Evolutionary conservation across 2,888 invertebrate species (phyloP).

Genomic region (Amorpha juglandis): DNA sequence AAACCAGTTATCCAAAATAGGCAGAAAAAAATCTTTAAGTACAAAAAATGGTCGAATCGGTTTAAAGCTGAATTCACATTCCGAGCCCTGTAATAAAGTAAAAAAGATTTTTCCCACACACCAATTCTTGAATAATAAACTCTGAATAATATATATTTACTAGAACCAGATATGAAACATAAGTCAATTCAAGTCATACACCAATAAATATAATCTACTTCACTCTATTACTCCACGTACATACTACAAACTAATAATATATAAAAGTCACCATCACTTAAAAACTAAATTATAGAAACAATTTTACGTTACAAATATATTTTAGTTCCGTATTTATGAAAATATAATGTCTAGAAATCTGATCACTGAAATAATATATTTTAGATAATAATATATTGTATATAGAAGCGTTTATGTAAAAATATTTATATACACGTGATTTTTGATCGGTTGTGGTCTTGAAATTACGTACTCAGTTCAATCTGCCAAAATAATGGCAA

Average conservation of each 20-base stretch:
- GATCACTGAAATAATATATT: not conserved
- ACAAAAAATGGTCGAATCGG: too few species aligned
- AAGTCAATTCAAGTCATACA: not conserved
- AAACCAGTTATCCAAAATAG: too few species aligned
- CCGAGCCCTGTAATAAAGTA: too few species aligned
- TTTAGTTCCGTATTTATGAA: too few species aligned
- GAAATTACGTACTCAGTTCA: not conserved
- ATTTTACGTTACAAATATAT: not conserved
- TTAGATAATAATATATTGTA: too few species aligned
- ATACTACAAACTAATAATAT: not conserved
- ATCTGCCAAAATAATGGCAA: not conserved
- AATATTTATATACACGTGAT: not conserved
- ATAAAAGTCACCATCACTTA: not conserved
- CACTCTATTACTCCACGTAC: not conserved
- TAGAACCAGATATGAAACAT: not conserved
- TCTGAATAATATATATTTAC: too few species aligned
- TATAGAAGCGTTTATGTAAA: not conserved
- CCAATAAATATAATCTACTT: not conserved
- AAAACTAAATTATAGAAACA: not conserved
- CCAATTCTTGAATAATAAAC: too few species aligned
- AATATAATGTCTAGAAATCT: not conserved
- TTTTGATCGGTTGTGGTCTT: not conserved
- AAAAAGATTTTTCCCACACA: too few species aligned
- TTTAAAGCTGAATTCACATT: too few species aligned
- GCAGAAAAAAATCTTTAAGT: too few species aligned